Conservation (phyloP, 2,113 vertebrate genomes). For the western clawed frog (Xenopus tropicalis) region UCB_Xtro_10.0 CM004447.2:8257501-8258000, state of each 20-base stretch:
- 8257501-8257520: no score
- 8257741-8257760: slow-evolving; percentile 9
- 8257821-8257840: not conserved
- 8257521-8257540: no score
- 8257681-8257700: slow-evolving; percentile 21
- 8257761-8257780: slow-evolving; percentile 7
- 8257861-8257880: not conserved
- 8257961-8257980: slow-evolving; percentile 75
- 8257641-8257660: slow-evolving; percentile 15
- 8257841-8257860: not conserved
- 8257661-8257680: slow-evolving; percentile 16
- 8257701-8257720: not conserved
- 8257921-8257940: slow-evolving; percentile 63
- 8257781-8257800: not conserved
- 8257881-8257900: slow-evolving; percentile 50
- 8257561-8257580: no score
- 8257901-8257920: slow-evolving; percentile 51
- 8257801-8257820: slow-evolving; percentile 11
- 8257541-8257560: no score
- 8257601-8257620: no score
- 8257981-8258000: slow-evolving; percentile 73
- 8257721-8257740: slow-evolving; percentile 27
- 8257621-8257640: slow-evolving; percentile 15
- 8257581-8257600: no score
- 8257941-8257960: slow-evolving; percentile 72